Conservation (phyloP, 1,140 invertebrate species). For the Drosophila lowei region DNA sequence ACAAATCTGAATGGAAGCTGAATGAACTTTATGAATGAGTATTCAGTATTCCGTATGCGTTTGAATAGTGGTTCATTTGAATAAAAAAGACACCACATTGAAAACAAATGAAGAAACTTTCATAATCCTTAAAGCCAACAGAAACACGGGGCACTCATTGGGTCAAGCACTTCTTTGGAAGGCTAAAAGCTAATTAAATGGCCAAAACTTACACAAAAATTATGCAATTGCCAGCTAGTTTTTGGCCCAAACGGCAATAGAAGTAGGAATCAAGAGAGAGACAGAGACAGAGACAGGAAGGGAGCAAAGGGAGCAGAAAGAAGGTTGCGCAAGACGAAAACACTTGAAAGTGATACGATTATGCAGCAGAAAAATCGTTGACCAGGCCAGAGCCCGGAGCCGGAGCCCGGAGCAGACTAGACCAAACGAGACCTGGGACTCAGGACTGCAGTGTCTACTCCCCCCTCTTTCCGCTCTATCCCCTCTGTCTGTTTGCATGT, state of each 20-base stretch:
- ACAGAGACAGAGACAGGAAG: no score
- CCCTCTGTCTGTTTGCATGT: conserved; percentile 67
- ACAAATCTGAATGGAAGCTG: conserved; percentile 44
- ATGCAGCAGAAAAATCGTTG: conserved; percentile 67
- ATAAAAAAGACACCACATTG: conserved; percentile 8
- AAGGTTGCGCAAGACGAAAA: conserved; percentile 43
- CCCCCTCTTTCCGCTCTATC: conserved; percentile 20
- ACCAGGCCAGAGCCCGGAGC: conserved; percentile 8
- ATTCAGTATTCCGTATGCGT: no score
- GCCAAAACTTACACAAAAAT: conserved; percentile 19
- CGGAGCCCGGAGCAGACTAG: conserved; percentile 23
- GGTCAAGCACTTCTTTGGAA: conserved; percentile 36
- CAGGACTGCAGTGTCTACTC: conserved; percentile 25
- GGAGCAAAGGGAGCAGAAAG: not conserved
- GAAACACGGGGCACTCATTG: conserved; percentile 20
- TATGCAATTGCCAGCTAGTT: conserved; percentile 67
- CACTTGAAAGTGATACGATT: conserved; percentile 81
- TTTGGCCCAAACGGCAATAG: conserved; percentile 25
- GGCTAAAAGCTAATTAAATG: conserved; percentile 52
- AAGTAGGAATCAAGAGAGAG: not conserved
- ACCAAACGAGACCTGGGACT: conserved; percentile 27
- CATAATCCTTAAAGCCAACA: conserved; percentile 34
- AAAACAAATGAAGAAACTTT: conserved; percentile 32
- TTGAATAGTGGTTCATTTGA: conserved; percentile 27
- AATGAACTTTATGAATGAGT: conserved; percentile 63